Percentiles rank a stretch among this genome's conserved stretches.
Conservation (phyloP, 2,888 invertebrate species). For the Seira sanloemensis region DNA sequence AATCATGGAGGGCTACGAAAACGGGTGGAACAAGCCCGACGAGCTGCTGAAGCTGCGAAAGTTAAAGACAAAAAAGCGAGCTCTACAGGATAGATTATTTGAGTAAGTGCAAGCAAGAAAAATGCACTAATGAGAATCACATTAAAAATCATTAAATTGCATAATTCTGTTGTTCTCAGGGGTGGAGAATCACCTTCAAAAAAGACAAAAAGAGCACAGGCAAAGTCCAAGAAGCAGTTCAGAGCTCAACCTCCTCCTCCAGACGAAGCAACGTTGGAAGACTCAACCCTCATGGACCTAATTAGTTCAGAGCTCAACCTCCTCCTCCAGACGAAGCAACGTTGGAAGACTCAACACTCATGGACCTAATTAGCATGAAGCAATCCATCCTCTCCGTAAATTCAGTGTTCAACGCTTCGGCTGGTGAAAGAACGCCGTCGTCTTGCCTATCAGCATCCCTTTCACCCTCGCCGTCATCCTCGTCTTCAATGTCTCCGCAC, state of each 20-base stretch:
- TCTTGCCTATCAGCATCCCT: slow-evolving; percentile 41
- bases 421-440: slow-evolving; percentile 37
- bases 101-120: slow-evolving; percentile 45
- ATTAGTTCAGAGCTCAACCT: too few relatives aligned
- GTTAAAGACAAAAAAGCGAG: slow-evolving; percentile 85
- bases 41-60: slow-evolving; percentile 85
- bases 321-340: slow-evolving; percentile 65
- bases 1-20: slow-evolving; percentile 59
- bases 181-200: slow-evolving; percentile 47
- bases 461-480: slow-evolving; percentile 53
- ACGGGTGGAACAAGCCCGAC: slow-evolving; percentile 79
- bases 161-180: not conserved
- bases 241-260: slow-evolving; percentile 63
- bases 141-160: not conserved
- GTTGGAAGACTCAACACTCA: slow-evolving; percentile 67
- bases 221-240: slow-evolving; percentile 49
- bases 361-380: slow-evolving; percentile 65
- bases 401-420: slow-evolving; percentile 27
- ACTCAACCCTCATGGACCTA: slow-evolving; percentile 70
- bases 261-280: slow-evolving; percentile 64
- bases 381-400: slow-evolving; percentile 19
- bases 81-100: slow-evolving; percentile 83
- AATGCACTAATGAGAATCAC: not conserved
- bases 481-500: slow-evolving; percentile 51
- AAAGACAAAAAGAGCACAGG: slow-evolving; percentile 34